These are phyloP conservation scores for Grantiella picta DNA, from an alignment of 2,113 vertebrate genomes.

Conservation along the genomic window DNA sequence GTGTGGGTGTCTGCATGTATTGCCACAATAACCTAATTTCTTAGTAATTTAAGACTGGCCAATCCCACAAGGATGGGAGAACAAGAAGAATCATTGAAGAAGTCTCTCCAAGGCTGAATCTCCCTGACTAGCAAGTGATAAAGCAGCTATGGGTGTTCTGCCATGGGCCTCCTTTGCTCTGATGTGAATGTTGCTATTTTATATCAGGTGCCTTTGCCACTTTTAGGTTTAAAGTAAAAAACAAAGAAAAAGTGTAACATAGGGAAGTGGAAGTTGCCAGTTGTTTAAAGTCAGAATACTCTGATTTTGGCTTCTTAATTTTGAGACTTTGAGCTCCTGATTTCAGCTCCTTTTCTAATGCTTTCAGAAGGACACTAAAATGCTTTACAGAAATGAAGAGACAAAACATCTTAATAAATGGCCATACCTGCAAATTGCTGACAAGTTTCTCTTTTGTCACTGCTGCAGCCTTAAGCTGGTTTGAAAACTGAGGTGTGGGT, in stretches of 20 bases:
- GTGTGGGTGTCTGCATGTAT: background rate
- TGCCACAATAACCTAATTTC: slow-evolving; percentile 50
- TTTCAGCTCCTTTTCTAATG: background rate
- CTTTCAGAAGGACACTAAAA: background rate
- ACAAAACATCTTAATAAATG: background rate
- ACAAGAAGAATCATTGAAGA: background rate
- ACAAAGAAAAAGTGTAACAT: background rate
- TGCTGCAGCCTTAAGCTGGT: background rate
- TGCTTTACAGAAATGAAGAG: background rate
- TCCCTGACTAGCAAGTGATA: background rate
- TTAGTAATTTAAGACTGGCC: background rate
- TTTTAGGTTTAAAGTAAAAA: background rate
- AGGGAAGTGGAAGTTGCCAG: background rate
- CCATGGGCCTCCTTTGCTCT: background rate
- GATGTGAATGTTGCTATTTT: background rate
- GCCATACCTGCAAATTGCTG: background rate
- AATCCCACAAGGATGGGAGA: background rate
- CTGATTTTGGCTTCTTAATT: background rate
- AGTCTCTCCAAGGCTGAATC: background rate
- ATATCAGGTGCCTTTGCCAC: background rate
- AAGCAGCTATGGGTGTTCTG: background rate
- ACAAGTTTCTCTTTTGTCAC: background rate
- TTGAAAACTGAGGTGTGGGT: background rate
- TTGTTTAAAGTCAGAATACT: background rate
- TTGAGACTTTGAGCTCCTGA: background rate